Base-by-base conservation (phyloP, 2,888 invertebrate species). In the Nemotelus nigrinus region DNA sequence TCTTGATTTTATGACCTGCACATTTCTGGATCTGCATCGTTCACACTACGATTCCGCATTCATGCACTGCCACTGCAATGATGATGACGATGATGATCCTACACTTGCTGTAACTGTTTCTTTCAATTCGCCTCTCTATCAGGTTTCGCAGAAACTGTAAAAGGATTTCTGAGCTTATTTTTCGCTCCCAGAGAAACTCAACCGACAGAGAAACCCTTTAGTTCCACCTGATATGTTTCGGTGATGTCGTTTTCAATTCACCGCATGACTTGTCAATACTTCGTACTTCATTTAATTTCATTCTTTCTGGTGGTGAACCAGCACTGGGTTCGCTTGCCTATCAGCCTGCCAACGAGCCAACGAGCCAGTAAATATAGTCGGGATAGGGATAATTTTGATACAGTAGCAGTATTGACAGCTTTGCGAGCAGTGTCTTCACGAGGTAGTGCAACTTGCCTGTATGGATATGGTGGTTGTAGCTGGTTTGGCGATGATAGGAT, bases 261-360 rank as follows among this genome's bases (percentile, higher is more conserved):
- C 57, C 74, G 74, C 74, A 60, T 74, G 74, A 74, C 74, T 74
- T 74, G 63, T 60, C 74, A 74, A 74, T 74, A 74, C 63, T 74
- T 74, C 60, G 74, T 63, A 74, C 74, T 74, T 74, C 74, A 74
- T 74, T 74, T 74, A 74, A 74, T 74, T 74, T 74, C 74, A 74
- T 74, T 74, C 74, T 74, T 74, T 68, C 50, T 25, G 67, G 50
- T 25, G 25, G 25, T 25, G 25, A 68, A 25, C 67, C 39, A 68
- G 5, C 67, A 7, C 25, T 48, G 4, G 8, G 67, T 45, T 45
- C 3, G 1, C 67, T 45, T 65, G 8, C 8, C 10, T 45, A 25
- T 44, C 65, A 44, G 5, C 7, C 43, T 44, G 45, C 10, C 57
- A 57, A 8, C 57, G 2, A 57, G 57, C 25, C 25, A 25, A 25